Percentiles rank a stretch among this genome's conserved stretches.
Evolutionary conservation across 2,113 vertebrate genomes (phyloP).

Genomic region (Mus musculus): GRCm39 chr12:28436501-28437000

Average conservation of each 20-base stretch:
- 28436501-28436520: not conserved
- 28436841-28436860: too few species aligned
- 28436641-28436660: not conserved
- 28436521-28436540: too few species aligned
- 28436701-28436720: not conserved
- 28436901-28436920: too few species aligned
- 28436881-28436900: too few species aligned
- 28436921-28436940: too few species aligned
- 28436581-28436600: fast-evolving
- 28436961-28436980: too few species aligned
- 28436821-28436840: too few species aligned
- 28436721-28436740: not conserved
- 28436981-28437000: too few species aligned
- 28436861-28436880: too few species aligned
- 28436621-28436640: not conserved
- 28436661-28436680: not conserved
- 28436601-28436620: not conserved
- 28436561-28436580: not conserved
- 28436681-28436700: fast-evolving
- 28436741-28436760: not conserved
- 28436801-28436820: too few species aligned
- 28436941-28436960: too few species aligned
- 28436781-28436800: not conserved
- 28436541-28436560: too few species aligned
- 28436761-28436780: not conserved